Conservation (phyloP, 2,113 vertebrate genomes). For the Pseudorhombus dupliciocellatus region DNA sequence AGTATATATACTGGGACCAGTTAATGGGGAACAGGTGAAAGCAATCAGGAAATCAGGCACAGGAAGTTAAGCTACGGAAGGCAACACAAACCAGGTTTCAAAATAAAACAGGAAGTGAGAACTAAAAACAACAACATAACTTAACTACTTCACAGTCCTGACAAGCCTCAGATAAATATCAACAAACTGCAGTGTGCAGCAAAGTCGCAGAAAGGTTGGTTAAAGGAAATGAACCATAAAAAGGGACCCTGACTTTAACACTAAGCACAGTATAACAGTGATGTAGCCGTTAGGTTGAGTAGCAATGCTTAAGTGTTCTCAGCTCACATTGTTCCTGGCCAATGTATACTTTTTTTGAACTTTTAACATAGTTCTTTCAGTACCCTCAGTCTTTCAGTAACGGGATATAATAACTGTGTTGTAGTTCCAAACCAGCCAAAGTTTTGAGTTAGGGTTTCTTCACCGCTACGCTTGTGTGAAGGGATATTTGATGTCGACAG, state of each 20-base stretch:
- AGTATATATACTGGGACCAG: too few relatives aligned
- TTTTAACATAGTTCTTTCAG: not conserved
- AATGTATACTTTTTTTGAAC: too few relatives aligned
- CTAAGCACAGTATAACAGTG: not conserved
- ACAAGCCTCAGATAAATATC: not conserved
- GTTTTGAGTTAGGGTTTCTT: not conserved
- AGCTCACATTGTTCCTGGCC: too few relatives aligned
- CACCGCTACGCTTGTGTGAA: not conserved
- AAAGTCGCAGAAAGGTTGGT: not conserved
- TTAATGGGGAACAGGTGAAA: too few relatives aligned
- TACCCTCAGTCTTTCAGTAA: not conserved
- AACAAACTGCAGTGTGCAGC: not conserved
- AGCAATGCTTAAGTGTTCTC: not conserved
- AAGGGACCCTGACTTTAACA: not conserved
- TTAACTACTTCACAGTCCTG: too few relatives aligned
- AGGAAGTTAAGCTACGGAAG: too few relatives aligned
- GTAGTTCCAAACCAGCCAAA: not conserved
- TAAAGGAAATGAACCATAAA: not conserved
- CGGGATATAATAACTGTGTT: not conserved
- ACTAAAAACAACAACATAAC: too few relatives aligned
- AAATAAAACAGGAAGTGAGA: too few relatives aligned
- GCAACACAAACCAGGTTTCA: too few relatives aligned
- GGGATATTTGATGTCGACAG: constrained; percentile 5
- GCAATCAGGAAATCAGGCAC: too few relatives aligned
- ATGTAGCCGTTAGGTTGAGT: not conserved